Evolutionary conservation across 2,797 vertebrate species (phyloP).

Genomic region (Intellagama lesueurii): DNA sequence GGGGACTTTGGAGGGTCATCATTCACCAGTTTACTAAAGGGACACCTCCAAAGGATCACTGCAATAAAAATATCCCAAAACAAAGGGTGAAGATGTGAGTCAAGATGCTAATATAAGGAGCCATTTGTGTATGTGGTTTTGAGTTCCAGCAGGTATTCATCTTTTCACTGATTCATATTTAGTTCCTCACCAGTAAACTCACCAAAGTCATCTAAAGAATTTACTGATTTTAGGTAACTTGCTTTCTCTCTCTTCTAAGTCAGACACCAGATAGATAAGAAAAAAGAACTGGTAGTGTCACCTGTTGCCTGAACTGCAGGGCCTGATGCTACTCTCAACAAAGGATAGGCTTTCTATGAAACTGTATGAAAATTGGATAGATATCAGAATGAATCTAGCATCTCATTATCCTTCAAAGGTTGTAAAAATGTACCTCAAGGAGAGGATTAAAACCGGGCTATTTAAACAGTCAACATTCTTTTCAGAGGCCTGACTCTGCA

Average conservation of each 20-base stretch:
- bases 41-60: not conserved
- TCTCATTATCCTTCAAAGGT: not conserved
- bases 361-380: not conserved
- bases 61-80: not conserved
- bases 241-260: not conserved
- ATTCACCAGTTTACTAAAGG: not conserved
- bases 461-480: not conserved
- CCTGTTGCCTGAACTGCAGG: not conserved
- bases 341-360: not conserved
- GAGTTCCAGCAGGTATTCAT: not conserved
- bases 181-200: not conserved
- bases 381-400: not conserved
- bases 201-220: not conserved
- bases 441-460: not conserved
- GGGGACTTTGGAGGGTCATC: not conserved
- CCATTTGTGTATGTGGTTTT: not conserved
- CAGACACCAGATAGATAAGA: not conserved
- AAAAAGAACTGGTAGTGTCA: not conserved
- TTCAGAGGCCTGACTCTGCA: not conserved
- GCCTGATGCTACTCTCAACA: rapidly evolving
- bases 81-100: not conserved
- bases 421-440: not conserved
- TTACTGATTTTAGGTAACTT: not conserved
- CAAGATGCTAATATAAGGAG: not conserved
- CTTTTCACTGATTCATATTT: not conserved